Evolutionary conservation across 2,888 invertebrate genomes (phyloP), one percentile per base, ranked within the genome.

Genomic region (Caradrina kadenii): DNA sequence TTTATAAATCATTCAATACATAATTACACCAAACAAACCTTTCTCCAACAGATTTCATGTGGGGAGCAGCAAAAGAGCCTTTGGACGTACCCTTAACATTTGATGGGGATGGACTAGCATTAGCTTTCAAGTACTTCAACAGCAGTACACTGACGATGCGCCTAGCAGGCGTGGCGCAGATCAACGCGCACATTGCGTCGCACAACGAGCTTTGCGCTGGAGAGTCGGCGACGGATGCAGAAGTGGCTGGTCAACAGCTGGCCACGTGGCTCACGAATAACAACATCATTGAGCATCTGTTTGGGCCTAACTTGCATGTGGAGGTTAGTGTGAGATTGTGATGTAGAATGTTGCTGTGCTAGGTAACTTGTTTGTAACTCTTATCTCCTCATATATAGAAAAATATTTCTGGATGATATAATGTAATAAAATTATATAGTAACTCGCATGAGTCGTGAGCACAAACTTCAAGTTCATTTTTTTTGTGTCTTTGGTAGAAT

Each of bases 261-360:
- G 98, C 98, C 0, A 97, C 98, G 80, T 99, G 99, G 99, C 95
- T 99, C 22, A 97, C 98, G 0, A 97, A 97, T 80, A 98, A 98
- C 91, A 98, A 98, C 90, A 98, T 99, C 76, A 98, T 99, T 82
- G 98, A 98, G 85, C 99, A 99, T 90, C 97, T 99, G 71, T 99
- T 99, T 95, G 99, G 99, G n/a, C 99, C 99, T 42, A 99, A 99
- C 96, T 96, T 99, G 81, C 99, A 99, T 94, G 99, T 99, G 52
- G 99, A 99, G 97, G 98, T 98, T 89, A 80, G 86, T 79, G 13
- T 66, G 19, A 21, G 31, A 13, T 50, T 7, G 3, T 42, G 0
- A 7, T 10, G 1, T 17, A 13, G 35, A 35, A 35, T 52, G 5
- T 35, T 31, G 26, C 11, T 58, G 55, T 35, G 45, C 17, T 17